These are phyloP conservation scores for Dolichoris vasculosae DNA, from an alignment of 1,140 invertebrate species.

Conservation along the genomic window DNA sequence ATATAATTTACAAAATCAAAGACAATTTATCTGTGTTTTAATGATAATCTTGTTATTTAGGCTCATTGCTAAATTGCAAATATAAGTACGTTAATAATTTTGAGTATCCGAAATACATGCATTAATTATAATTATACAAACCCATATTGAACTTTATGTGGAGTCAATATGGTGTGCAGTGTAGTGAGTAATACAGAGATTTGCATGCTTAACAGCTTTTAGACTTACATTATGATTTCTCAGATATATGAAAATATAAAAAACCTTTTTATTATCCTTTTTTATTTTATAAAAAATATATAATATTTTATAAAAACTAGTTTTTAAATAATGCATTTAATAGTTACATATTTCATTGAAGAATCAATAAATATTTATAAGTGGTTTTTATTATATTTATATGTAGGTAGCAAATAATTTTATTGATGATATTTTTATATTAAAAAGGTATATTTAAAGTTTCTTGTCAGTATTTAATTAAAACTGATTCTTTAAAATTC, in stretches of 20 bases:
- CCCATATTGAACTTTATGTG: constrained; percentile 82
- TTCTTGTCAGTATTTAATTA: too few species aligned
- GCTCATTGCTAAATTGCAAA: constrained; percentile 67
- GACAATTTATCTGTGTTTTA: constrained; percentile 73
- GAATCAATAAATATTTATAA: background rate
- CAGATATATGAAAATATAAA: constrained; percentile 74
- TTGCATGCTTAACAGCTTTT: constrained; percentile 77
- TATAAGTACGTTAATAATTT: constrained; percentile 77
- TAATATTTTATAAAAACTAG: too few species aligned
- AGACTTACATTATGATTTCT: constrained; percentile 73
- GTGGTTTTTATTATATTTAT: background rate
- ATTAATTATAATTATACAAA: constrained; percentile 82
- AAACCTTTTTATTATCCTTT: too few species aligned
- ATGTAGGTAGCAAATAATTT: background rate
- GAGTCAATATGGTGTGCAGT: constrained; percentile 77
- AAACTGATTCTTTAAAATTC: too few species aligned
- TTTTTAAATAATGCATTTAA: too few species aligned
- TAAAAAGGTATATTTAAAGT: too few species aligned
- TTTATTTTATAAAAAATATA: background rate
- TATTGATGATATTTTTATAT: too few species aligned
- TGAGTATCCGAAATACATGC: constrained; percentile 80
- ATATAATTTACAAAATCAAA: constrained; percentile 78
- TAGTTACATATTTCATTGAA: background rate
- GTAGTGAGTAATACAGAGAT: constrained; percentile 80
- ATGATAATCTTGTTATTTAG: constrained; percentile 67